Evolutionary conservation across 1,140 invertebrate species (phyloP).

Genomic region (Drosophila mayri): DNA sequence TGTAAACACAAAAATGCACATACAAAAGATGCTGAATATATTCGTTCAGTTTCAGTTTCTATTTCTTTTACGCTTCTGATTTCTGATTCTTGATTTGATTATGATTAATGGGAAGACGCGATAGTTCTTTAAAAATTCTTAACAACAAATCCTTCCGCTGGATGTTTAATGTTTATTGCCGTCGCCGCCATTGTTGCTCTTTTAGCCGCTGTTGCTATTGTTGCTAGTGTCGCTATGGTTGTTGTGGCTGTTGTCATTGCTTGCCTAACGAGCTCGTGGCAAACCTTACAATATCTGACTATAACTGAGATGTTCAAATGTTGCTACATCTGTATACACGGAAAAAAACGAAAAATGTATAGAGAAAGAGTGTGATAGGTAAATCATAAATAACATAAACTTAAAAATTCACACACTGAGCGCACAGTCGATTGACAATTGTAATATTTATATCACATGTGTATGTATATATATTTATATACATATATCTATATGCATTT

Average conservation of each 20-base stretch:
- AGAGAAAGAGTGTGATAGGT: conserved; percentile 60
- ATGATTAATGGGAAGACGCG: conserved; percentile 33
- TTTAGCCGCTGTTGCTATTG: conserved; percentile 24
- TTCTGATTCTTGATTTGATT: conserved; percentile 8
- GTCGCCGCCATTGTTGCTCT: conserved; percentile 19
- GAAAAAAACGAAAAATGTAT: conserved; percentile 45
- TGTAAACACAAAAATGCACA: conserved; percentile 34
- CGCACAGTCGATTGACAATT: conserved; percentile 27
- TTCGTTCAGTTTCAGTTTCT: conserved; percentile 29
- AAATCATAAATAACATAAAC: conserved; percentile 49
- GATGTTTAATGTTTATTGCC: conserved; percentile 19
- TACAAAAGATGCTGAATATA: conserved; percentile 40
- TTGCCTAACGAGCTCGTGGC: conserved; percentile 69
- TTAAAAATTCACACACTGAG: conserved; percentile 28
- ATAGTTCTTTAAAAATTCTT: conserved; percentile 12
- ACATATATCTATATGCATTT: conserved; percentile 11
- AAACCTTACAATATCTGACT: conserved; percentile 64
- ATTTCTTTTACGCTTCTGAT: conserved; percentile 31
- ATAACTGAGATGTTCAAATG: conserved; percentile 74
- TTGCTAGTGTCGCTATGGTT: conserved; percentile 32
- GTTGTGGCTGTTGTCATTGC: conserved; percentile 70
- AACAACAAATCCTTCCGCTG: conserved; percentile 24
- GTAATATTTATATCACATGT: conserved; percentile 27
- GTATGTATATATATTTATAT: conserved; percentile 14
- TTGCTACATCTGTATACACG: conserved; percentile 76